Conservation (phyloP, 1,140 invertebrate genomes). For the Oryctes rhinoceros region DNA sequence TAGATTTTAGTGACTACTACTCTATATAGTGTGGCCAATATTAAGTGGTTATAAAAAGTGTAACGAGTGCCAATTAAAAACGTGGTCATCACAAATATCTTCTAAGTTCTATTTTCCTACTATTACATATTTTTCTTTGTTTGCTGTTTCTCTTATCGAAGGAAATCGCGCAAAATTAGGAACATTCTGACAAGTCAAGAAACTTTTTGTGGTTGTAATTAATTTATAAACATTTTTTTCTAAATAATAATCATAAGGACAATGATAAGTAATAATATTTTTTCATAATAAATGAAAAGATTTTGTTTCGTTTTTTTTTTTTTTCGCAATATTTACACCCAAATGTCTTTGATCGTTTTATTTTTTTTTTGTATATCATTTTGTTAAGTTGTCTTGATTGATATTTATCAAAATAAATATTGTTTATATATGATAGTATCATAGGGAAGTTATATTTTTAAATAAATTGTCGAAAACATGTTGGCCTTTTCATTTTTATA, state of each 20-base stretch:
- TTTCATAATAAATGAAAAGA: neutral
- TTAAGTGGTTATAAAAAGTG: slow-evolving; percentile 42
- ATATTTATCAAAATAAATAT: slow-evolving; percentile 17
- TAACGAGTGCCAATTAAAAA: slow-evolving; percentile 43
- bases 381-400: slow-evolving; percentile 12
- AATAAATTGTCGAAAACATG: slow-evolving; percentile 21
- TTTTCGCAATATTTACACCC: neutral
- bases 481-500: neutral
- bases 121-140: neutral
- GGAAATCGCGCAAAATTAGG: neutral
- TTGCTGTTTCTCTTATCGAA: neutral
- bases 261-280: neutral
- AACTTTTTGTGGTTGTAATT: slow-evolving; percentile 1
- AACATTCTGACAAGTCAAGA: neutral
- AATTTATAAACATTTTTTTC: neutral
- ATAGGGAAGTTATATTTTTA: slow-evolving; percentile 37
- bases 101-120: neutral
- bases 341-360: neutral
- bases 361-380: slow-evolving; percentile 38
- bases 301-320: neutral
- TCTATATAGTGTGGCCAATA: slow-evolving; percentile 48
- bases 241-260: neutral
- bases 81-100: slow-evolving; percentile 40
- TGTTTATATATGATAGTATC: neutral
- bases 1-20: slow-evolving; percentile 51